Base-by-base conservation (phyloP, 2,797 vertebrate genomes). In the Xiphorhynchus erythropygius region DNA sequence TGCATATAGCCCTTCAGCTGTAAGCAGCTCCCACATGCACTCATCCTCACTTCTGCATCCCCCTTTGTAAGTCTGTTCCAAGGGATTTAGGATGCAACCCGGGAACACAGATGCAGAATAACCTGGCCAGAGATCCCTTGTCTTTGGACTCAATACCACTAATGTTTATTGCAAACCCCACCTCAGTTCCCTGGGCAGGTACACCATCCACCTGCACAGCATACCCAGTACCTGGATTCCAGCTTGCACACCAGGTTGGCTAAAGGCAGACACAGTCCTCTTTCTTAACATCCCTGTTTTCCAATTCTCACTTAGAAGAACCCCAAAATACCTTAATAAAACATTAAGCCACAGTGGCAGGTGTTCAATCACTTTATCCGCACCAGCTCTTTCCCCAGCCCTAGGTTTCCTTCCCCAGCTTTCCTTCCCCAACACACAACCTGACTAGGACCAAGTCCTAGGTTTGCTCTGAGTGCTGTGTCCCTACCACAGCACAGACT, bases 391-490 rank as follows among this genome's bases (percentile, higher is more conserved):
- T 15, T 18, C 35, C 0, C 2, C 35, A 3, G 12, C 56, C 41
- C 18, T 1, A 19, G 23, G 60, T 27, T 59, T 70, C 79, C 55
- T 32, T 25, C 53, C 32, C 24, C 19, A 42, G 50, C 17, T 14
- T 55, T 59, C 60, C 37, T 27, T 18, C 41, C 13, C 23, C 30
- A 30, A 49, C 18, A 15, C 67, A 32, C 32, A 14, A 3, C 10
- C 50, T 25, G 55, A 11, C 23, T 0, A 5, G 10, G 32, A 46
- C n/a, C 33, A 33, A 4, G 44, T 0, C 0, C 35, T 35, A 0
- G 33, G 77, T 9, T 30, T 33, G 55, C 44, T 8, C 7, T 0
- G 4, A 60, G 32, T 0, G 2, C 42, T 5, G 19, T 0, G 23
- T 8, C 37, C 32, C 41, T 10, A 2, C 0, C 0, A 6, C 57